Percentiles rank a stretch among this genome's conserved stretches.
Evolutionary conservation across 2,888 invertebrate genomes (phyloP).

Genomic region (Xestobium rufovillosum): DNA sequence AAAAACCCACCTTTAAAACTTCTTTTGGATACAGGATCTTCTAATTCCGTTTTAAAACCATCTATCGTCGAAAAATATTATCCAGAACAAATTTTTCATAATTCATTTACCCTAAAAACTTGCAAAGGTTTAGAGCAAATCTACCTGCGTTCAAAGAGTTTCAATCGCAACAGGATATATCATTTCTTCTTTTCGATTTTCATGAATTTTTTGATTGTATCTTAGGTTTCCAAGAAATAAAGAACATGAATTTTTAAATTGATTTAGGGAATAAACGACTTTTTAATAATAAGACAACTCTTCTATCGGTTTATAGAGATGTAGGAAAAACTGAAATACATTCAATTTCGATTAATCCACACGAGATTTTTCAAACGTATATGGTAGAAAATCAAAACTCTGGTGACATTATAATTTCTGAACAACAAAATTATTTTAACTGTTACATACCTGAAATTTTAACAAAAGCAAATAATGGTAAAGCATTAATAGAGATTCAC

Average conservation of each 20-base stretch:
- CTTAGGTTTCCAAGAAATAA: constrained; percentile 8
- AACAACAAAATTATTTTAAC: neutral
- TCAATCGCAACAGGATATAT: neutral
- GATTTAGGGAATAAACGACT: constrained; percentile 11
- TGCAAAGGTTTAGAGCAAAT: constrained; percentile 4
- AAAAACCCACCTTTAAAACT: constrained; percentile 4
- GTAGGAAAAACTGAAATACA: neutral
- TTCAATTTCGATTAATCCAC: neutral
- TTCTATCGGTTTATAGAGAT: constrained; percentile 3
- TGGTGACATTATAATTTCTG: constrained; percentile 2
- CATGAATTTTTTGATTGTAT: constrained; percentile 16
- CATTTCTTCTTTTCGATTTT: constrained; percentile 5
- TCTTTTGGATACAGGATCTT: constrained; percentile 4
- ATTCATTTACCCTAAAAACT: constrained; percentile 1
- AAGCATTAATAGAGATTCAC: constrained; percentile 1
- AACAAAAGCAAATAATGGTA: neutral
- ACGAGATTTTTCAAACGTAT: neutral
- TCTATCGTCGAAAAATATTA: constrained; percentile 4
- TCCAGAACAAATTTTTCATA: neutral
- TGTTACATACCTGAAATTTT: constrained; percentile 4
- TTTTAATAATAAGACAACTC: constrained; percentile 5
- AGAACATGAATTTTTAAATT: constrained; percentile 9
- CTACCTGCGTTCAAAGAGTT: constrained; percentile 3
- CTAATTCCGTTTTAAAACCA: neutral
- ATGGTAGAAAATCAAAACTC: neutral